Evolutionary conservation across 2,797 vertebrate species (phyloP).

Genomic region (Coranthus polyacanthus): DNA sequence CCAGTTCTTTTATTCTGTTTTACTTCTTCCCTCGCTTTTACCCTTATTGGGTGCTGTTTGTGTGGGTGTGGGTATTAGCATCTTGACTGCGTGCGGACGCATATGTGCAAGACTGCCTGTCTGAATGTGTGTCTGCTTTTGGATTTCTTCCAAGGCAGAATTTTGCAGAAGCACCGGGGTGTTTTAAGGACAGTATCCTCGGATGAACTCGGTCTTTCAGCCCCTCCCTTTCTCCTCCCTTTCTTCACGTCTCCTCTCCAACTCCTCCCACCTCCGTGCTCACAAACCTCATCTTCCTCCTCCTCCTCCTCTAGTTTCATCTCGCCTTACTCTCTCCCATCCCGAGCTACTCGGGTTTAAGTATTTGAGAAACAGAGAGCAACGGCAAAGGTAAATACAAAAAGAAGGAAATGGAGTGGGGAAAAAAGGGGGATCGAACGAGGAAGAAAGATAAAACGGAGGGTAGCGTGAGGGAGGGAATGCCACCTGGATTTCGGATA

Average conservation of each 20-base stretch:
- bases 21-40: neutral
- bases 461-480: no score
- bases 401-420: slow-evolving; percentile 2
- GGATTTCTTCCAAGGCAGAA: slow-evolving; percentile 16
- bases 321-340: slow-evolving; percentile 16
- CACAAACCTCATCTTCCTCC: slow-evolving; percentile 11
- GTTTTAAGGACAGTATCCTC: slow-evolving; percentile 64
- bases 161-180: slow-evolving; percentile 27
- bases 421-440: neutral
- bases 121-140: slow-evolving; percentile 2
- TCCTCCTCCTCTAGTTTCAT: slow-evolving; percentile 35
- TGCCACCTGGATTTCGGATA: slow-evolving; percentile 31
- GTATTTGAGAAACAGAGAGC: slow-evolving; percentile 16
- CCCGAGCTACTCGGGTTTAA: neutral
- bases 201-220: slow-evolving; percentile 51
- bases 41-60: slow-evolving; percentile 10
- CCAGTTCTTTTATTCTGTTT: neutral
- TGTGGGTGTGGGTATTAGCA: slow-evolving; percentile 1
- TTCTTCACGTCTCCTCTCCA: slow-evolving; percentile 12
- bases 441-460: neutral
- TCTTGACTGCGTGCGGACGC: slow-evolving; percentile 19
- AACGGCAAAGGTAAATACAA: neutral
- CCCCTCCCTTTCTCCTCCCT: slow-evolving; percentile 34
- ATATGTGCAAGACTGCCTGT: slow-evolving; percentile 4
- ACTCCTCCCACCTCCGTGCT: slow-evolving; percentile 32